Evolutionary conservation across 37 sponge, comb jelly and placozoan genomes (phyloP), one percentile per base, ranked within the genome.

Genomic region (Oscarella lobularis): DNA sequence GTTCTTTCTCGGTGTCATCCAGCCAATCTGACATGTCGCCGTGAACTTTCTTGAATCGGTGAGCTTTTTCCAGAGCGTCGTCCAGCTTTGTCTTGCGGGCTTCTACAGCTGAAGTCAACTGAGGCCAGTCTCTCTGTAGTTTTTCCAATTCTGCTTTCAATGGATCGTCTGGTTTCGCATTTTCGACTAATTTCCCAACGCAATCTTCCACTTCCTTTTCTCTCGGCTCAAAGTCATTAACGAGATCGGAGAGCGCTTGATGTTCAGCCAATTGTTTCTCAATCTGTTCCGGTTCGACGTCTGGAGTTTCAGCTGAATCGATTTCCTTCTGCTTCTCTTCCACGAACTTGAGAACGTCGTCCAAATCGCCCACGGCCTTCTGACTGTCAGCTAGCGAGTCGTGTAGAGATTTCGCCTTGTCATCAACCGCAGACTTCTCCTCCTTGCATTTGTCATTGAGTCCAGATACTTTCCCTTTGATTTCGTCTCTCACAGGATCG

Each of bases 201-300:
- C n/a, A n/a, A n/a, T n/a, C n/a, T n/a, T n/a, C n/a, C n/a, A n/a
- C n/a, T n/a, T n/a, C n/a, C n/a, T n/a, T n/a, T n/a, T n/a, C n/a
- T n/a, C n/a, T n/a, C n/a, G n/a, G n/a, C n/a, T n/a, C n/a, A n/a
- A n/a, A n/a, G n/a, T n/a, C n/a, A n/a, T n/a, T n/a, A n/a, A n/a
- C n/a, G n/a, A n/a, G n/a, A n/a, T n/a, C n/a, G n/a, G n/a, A n/a
- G n/a, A n/a, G n/a, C n/a, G n/a, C n/a, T n/a, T n/a, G n/a, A 3
- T 81, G 39, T 33, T 81, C 67, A n/a, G 70, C 40, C 30, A 80
- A 14, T 37, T 89, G 90, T 14, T 76, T 31, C 75, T 82, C 41
- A 33, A 86, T 65, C 36, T 76, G 78, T 5, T 40, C 66, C 9
- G 80, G 60, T 1, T 38, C 71, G 14, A 86, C 84, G 33, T 68